Conservation (phyloP, 2,113 vertebrate genomes). For the Chaetops frenatus region DNA sequence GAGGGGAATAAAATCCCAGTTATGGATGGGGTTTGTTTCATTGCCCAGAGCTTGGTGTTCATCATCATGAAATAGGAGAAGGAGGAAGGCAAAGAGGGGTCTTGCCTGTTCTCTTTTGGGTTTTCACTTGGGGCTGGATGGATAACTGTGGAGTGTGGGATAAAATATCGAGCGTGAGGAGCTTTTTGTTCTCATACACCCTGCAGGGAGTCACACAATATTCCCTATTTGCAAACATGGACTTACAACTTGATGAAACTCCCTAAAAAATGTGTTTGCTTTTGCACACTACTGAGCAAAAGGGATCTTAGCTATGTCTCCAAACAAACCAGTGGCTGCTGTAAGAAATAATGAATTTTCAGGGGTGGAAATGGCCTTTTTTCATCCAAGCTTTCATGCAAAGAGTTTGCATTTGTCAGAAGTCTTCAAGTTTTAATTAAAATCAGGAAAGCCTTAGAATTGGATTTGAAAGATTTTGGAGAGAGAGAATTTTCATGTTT, state of each 20-base stretch:
- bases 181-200: not conserved
- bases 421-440: not conserved
- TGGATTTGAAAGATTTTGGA: not conserved
- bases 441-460: rapidly evolving
- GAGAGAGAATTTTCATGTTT: not conserved
- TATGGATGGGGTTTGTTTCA: not conserved
- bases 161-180: not conserved
- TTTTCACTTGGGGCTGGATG: not conserved
- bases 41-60: not conserved
- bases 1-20: not conserved
- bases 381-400: not conserved
- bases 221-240: not conserved
- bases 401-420: not conserved
- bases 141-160: not conserved
- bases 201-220: not conserved
- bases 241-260: not conserved
- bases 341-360: not conserved
- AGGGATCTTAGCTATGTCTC: not conserved
- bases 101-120: not conserved
- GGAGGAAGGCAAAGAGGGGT: not conserved
- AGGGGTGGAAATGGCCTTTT: not conserved
- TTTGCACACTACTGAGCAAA: not conserved
- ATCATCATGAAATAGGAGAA: not conserved
- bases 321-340: not conserved
- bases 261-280: not conserved